These are phyloP conservation scores for Crocuta crocuta DNA, from an alignment of 2,113 vertebrate genomes.

Conservation along the genomic window DNA sequence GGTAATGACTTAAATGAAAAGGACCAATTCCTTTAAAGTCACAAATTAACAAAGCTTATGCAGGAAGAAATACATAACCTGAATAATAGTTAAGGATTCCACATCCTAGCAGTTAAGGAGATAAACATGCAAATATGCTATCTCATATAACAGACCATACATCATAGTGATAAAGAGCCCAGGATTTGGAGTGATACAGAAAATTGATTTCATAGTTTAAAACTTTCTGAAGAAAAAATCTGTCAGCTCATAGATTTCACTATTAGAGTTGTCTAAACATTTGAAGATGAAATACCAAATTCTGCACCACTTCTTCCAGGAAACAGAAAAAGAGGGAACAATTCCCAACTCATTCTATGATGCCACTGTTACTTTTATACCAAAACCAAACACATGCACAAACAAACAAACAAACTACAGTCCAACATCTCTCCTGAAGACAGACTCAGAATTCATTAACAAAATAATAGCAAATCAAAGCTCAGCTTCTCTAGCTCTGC, in stretches of 20 bases:
- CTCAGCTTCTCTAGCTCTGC: not conserved
- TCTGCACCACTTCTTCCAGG: not conserved
- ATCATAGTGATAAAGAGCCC: not conserved
- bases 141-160: not conserved
- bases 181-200: not conserved
- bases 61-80: not conserved
- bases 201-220: not conserved
- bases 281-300: not conserved
- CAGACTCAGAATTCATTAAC: slow-evolving; percentile 1
- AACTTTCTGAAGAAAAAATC: slow-evolving; percentile 7
- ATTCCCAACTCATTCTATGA: not conserved
- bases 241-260: not conserved
- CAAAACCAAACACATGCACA: not conserved
- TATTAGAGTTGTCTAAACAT: not conserved
- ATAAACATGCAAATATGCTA: not conserved
- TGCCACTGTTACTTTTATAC: not conserved
- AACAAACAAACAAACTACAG: not conserved
- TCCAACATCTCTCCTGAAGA: not conserved
- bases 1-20: not conserved
- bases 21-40: not conserved
- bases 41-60: not conserved
- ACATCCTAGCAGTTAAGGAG: not conserved
- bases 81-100: not conserved
- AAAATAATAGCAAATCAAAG: not conserved
- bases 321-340: not conserved